phyloP scores from a whole-genome alignment of 2,797 vertebrate genomes.

The Triplophysa bombifrons region DNA sequence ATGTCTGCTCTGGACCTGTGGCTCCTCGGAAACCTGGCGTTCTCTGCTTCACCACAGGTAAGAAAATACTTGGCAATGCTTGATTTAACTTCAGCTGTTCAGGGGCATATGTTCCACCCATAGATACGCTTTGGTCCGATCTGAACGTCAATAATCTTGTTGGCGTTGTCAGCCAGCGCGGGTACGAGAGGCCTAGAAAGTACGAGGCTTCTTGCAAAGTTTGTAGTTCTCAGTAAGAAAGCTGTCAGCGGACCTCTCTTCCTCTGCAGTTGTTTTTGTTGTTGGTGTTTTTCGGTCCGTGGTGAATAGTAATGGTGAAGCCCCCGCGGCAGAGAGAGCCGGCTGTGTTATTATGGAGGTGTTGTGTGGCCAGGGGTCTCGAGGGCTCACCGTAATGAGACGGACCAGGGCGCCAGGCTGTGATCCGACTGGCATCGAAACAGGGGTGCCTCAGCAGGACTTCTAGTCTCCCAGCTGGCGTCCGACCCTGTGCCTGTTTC shows the following conservation, averaged over 20 bases:
- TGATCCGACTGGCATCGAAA: slow-evolving; percentile 44
- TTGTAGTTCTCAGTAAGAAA: slow-evolving; percentile 35
- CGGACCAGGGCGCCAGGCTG: slow-evolving; percentile 27
- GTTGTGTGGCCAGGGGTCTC: slow-evolving; percentile 43
- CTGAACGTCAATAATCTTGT: slow-evolving; percentile 44
- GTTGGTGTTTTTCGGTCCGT: slow-evolving; percentile 67
- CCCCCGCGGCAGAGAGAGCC: slow-evolving; percentile 61
- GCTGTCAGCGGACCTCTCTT: slow-evolving; percentile 52
- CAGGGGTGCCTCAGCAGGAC: slow-evolving; percentile 51
- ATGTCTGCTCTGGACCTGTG: slow-evolving; percentile 46
- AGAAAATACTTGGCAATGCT: slow-evolving; percentile 56
- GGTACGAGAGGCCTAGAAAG: slow-evolving; percentile 18
- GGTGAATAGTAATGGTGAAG: slow-evolving; percentile 75
- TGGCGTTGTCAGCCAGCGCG: slow-evolving; percentile 13
- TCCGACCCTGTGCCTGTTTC: slow-evolving; percentile 51
- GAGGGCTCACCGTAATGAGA: slow-evolving; percentile 52
- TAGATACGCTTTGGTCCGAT: slow-evolving; percentile 30
- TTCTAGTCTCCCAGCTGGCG: slow-evolving; percentile 36
- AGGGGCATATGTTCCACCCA: slow-evolving; percentile 39
- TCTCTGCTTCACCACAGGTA: slow-evolving; percentile 55
- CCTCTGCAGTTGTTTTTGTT: slow-evolving; percentile 36
- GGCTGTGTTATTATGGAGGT: slow-evolving; percentile 43
- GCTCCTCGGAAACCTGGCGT: slow-evolving; percentile 44
- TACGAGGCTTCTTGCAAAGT: slow-evolving; percentile 23
- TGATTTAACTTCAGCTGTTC: slow-evolving; percentile 53